Conservation (phyloP, 2,888 invertebrate genomes). For the Watsonalla binaria region DNA sequence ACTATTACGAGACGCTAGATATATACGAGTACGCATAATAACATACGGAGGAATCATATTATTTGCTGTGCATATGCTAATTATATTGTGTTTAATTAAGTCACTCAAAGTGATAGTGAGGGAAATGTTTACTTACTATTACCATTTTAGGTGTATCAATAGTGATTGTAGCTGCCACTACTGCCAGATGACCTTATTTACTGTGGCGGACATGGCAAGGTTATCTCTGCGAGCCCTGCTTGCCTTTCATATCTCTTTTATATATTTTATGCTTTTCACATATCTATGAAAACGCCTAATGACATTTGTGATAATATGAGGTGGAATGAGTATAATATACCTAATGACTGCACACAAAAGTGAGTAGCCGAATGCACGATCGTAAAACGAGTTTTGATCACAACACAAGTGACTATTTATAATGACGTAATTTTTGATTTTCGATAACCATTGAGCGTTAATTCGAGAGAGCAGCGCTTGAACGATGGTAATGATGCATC, state of each 20-base stretch:
- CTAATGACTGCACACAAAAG: not conserved
- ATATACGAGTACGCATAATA: too few species aligned
- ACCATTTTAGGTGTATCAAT: constrained; percentile 20
- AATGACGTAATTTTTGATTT: constrained; percentile 44
- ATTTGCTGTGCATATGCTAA: not conserved
- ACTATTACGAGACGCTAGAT: too few species aligned
- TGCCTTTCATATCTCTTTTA: constrained; percentile 38
- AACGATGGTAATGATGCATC: constrained; percentile 54
- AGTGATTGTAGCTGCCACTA: constrained; percentile 33
- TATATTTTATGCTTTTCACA: constrained; percentile 21
- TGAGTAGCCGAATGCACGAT: constrained; percentile 1
- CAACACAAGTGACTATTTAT: constrained; percentile 19
- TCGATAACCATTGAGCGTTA: constrained; percentile 44
- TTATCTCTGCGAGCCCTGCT: constrained; percentile 46
- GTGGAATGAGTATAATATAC: not conserved
- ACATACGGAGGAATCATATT: too few species aligned
- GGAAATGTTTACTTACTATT: not conserved
- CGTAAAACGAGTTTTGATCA: constrained; percentile 14
- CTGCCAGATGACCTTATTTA: constrained; percentile 54
- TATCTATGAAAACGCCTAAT: constrained; percentile 12
- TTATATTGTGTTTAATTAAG: not conserved
- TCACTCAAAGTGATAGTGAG: not conserved
- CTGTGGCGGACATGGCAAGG: constrained; percentile 46
- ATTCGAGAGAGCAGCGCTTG: constrained; percentile 40
- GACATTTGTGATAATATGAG: not conserved